Evolutionary conservation across 2,797 vertebrate species (phyloP), one percentile per base, ranked within the genome.

Genomic region (Myoxocephalus aenaeus): DNA sequence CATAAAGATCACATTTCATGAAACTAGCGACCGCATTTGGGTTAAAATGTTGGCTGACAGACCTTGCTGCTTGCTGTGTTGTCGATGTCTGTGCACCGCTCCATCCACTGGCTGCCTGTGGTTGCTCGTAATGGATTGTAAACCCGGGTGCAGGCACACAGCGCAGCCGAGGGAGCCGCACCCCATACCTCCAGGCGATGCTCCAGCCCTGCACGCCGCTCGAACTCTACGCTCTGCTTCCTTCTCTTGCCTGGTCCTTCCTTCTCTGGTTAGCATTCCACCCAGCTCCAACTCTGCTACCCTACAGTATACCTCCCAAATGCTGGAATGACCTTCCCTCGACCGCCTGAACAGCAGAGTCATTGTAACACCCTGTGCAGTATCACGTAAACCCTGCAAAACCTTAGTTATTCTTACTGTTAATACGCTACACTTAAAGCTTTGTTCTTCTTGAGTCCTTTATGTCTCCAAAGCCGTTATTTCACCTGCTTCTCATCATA

Each of bases 111-210:
- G 70, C 87, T 82, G 82, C 80, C 79, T 83, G 85, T 81, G 85
- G 85, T 84, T 42, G 81, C 73, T 83, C 32, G 65, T 90, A 85
- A 90, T 89, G 89, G 87, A 90, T 86, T 89, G 87, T 85, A 89
- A 89, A 87, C 85, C 86, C 76, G 61, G 82, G 88, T 80, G 81
- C 83, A 86, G 76, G 79, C 81, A 27, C 15, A 77, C 32, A 80
- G 73, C 29, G 29, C 89, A 82, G 86, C 83, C 13, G 77, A 83
- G 78, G 77, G 77, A 90, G 66, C 86, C 71, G 82, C 86, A 81
- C 80, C 89, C 86, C 80, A 73, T 83, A 87, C 87, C 91, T 92
- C 78, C 82, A 90, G 92, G 92, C 92, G 51, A 87, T 85, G 83
- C 86, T 93, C 85, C 87, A 87, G 84, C 87, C 44, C 83, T 80